A percentile compares a stretch with the other conserved stretches of the same genome.
These are phyloP conservation scores for Thamnophis sirtalis DNA, from an alignment of 2,113 vertebrate species.

Conservation along the genomic window DNA sequence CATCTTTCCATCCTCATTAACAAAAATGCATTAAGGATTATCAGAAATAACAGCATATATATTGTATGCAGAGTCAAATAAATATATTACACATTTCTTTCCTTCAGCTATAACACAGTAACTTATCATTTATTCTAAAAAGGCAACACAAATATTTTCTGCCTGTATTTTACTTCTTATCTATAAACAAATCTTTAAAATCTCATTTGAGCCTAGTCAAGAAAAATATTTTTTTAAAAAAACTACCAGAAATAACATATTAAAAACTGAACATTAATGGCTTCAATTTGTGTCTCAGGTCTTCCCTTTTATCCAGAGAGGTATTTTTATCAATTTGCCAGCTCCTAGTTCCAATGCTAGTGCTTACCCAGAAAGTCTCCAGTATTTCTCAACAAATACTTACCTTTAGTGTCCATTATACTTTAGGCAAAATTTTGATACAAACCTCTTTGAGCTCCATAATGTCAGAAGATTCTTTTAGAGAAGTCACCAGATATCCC, in stretches of 20 bases:
- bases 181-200: neutral
- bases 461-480: neutral
- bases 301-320: too few species aligned
- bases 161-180: neutral
- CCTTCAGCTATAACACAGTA: too few species aligned
- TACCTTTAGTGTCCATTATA: neutral
- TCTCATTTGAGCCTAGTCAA: neutral
- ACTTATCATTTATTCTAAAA: too few species aligned
- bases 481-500: neutral
- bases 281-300: neutral
- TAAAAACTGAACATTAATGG: neutral
- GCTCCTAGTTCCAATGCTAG: too few species aligned
- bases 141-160: neutral
- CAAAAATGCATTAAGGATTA: neutral
- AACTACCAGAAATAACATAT: neutral
- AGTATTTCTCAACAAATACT: neutral
- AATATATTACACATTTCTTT: neutral
- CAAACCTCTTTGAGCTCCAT: neutral
- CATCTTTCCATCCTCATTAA: neutral
- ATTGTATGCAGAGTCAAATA: neutral
- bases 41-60: neutral
- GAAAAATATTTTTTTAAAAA: neutral
- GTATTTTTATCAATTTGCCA: too few species aligned
- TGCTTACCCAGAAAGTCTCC: too few species aligned
- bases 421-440: neutral